These are phyloP conservation scores for Syngnathus acus DNA, from an alignment of 2,797 vertebrate species.

Conservation along the genomic window DNA sequence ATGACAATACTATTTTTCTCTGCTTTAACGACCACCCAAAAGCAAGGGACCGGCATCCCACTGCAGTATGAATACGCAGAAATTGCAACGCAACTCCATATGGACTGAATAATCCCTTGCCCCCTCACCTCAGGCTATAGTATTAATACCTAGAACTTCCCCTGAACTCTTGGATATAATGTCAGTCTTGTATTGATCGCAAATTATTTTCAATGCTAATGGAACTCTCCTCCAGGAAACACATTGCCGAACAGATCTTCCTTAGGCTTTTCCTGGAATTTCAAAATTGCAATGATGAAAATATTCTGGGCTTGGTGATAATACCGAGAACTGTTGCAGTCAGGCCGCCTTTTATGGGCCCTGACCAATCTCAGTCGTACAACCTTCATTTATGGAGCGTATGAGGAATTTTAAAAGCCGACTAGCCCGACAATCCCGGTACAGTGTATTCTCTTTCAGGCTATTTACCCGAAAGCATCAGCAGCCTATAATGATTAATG, in stretches of 20 bases:
- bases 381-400: constrained; percentile 1
- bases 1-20: background rate
- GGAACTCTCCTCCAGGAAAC: background rate
- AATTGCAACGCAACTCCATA: background rate
- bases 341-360: background rate
- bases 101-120: background rate
- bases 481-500: background rate
- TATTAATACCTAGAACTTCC: background rate
- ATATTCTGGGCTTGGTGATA: background rate
- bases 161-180: background rate
- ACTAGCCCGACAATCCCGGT: background rate
- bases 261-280: background rate
- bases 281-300: background rate
- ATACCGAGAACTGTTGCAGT: background rate
- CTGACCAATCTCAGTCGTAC: background rate
- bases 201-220: constrained; percentile 2
- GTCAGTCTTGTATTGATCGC: background rate
- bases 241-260: background rate
- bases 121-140: background rate
- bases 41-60: background rate
- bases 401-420: background rate
- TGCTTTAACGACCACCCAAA: background rate
- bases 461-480: background rate
- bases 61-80: background rate
- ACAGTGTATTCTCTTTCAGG: background rate